These are phyloP conservation scores for Scaeva pyrastri DNA, from an alignment of 2,888 invertebrate genomes.

Conservation along the genomic window DNA sequence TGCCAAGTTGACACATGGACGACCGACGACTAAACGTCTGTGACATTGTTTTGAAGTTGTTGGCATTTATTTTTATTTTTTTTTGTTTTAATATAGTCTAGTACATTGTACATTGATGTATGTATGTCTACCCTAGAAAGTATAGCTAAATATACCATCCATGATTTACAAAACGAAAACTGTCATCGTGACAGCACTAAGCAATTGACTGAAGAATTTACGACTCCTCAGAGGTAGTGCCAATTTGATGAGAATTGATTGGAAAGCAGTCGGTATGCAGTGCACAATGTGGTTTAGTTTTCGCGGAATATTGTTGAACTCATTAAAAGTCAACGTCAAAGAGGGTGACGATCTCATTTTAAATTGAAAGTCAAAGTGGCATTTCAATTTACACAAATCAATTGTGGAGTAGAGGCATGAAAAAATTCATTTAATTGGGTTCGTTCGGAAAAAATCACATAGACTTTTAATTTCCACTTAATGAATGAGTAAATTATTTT, in stretches of 20 bases:
- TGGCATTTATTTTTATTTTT: conserved; percentile 41
- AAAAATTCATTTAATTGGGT: not conserved
- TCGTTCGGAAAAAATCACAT: not conserved
- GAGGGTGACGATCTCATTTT: conserved; percentile 39
- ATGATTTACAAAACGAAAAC: conserved; percentile 28
- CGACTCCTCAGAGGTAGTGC: conserved; percentile 18
- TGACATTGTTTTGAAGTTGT: conserved; percentile 60
- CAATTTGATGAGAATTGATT: conserved; percentile 54
- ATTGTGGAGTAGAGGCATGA: not conserved
- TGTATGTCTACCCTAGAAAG: conserved; percentile 14
- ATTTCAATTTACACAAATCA: conserved; percentile 23
- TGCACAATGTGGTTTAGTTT: conserved; percentile 35
- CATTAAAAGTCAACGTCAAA: conserved; percentile 36
- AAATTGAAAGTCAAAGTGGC: conserved; percentile 30
- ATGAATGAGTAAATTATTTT: not conserved
- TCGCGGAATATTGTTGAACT: conserved; percentile 56
- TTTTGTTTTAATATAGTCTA: not conserved
- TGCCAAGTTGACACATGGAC: conserved; percentile 67
- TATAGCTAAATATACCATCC: not conserved
- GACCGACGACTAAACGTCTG: conserved; percentile 45
- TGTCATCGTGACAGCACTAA: conserved; percentile 23
- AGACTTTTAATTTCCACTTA: not conserved
- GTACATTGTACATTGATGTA: conserved; percentile 36
- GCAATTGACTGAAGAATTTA: conserved; percentile 36
- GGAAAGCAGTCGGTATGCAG: conserved; percentile 30